Percentiles rank a stretch among this genome's conserved stretches.
Conservation (phyloP, 2,113 vertebrate species). For the Sterna hirundo region DNA sequence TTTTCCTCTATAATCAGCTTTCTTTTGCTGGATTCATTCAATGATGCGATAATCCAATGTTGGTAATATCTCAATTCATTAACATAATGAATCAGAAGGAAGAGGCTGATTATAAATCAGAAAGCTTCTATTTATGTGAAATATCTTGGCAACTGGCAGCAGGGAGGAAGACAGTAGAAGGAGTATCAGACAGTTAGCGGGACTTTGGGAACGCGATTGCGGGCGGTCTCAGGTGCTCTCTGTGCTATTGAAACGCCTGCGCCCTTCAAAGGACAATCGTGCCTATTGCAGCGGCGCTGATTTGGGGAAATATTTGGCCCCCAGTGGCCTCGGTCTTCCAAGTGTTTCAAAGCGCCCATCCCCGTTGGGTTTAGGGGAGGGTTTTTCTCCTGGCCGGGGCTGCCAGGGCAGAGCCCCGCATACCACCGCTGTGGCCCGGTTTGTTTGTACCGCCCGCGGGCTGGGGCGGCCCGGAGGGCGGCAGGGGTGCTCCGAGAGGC, state of each 20-base stretch:
- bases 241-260: not conserved
- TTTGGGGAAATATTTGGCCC: not conserved
- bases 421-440: fast-evolving
- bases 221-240: not conserved
- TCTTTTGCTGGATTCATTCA: conserved; percentile 56
- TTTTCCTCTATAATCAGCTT: conserved; percentile 55
- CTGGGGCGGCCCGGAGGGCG: not conserved
- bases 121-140: conserved; percentile 65
- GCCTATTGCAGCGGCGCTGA: not conserved
- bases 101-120: conserved; percentile 58
- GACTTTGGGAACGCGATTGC: not conserved
- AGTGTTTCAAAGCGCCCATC: not conserved
- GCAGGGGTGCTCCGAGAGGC: not conserved
- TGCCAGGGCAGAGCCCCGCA: not conserved
- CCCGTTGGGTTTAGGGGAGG: not conserved
- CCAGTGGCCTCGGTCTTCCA: not conserved
- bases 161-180: not conserved
- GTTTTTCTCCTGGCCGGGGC: not conserved
- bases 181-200: not conserved
- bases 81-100: conserved; percentile 68
- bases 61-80: conserved; percentile 58
- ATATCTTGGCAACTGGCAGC: conserved; percentile 53
- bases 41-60: conserved; percentile 41
- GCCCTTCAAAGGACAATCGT: not conserved
- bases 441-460: not conserved